Evolutionary conservation across 2,113 vertebrate genomes (phyloP).

Genomic region (Zosterops pallidus): DNA sequence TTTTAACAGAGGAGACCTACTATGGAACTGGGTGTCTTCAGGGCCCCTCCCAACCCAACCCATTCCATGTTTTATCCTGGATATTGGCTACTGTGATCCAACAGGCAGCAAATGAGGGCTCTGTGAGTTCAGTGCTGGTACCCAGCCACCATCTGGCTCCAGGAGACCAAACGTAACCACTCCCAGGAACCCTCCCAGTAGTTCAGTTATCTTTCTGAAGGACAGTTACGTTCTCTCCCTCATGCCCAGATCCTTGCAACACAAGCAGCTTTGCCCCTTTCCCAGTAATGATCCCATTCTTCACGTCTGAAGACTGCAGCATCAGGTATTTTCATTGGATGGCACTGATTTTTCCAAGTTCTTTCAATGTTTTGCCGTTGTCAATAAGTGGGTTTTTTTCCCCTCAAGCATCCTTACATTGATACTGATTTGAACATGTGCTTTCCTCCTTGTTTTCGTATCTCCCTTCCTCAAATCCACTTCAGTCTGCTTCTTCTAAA

Average conservation of each 20-base stretch:
- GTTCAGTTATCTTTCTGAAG: neutral
- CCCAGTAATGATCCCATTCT: neutral
- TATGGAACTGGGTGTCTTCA: neutral
- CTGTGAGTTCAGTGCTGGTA: neutral
- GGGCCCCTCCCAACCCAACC: neutral
- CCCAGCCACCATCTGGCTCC: neutral
- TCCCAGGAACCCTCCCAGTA: neutral
- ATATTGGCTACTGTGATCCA: neutral
- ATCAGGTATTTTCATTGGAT: neutral
- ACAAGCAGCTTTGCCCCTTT: neutral
- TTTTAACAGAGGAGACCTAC: neutral
- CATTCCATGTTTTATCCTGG: neutral
- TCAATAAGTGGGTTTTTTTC: fast-evolving
- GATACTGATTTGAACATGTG: fast-evolving
- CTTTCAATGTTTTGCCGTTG: neutral
- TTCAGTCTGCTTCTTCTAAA: neutral
- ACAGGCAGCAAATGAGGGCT: neutral
- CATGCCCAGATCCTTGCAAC: neutral
- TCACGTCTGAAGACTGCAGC: fast-evolving
- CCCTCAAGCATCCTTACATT: neutral
- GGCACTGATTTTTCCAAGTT: neutral
- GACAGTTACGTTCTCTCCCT: neutral
- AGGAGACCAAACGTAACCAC: neutral
- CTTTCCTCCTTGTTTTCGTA: neutral
- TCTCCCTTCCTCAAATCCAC: neutral